These are phyloP conservation scores for Acipenser oxyrinchus DNA, from an alignment of 2,797 vertebrate species.

Conservation along the genomic window DNA sequence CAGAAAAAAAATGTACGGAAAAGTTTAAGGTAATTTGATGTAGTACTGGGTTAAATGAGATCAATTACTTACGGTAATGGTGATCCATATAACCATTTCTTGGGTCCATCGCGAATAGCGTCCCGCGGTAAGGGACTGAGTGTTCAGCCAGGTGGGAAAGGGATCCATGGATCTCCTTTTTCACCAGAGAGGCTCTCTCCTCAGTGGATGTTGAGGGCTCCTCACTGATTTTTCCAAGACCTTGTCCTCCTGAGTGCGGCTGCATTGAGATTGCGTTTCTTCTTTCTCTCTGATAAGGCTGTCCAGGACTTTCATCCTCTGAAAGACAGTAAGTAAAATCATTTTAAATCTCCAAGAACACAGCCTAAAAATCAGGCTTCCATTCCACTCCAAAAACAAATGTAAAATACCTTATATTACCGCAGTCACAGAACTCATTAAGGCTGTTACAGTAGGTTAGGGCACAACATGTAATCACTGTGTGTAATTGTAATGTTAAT, in stretches of 20 bases:
- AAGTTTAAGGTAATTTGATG: no score
- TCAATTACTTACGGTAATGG: constrained; percentile 77
- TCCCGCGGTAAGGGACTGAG: constrained; percentile 81
- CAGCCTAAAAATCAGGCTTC: no score
- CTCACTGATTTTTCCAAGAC: constrained; percentile 74
- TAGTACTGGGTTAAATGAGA: no score
- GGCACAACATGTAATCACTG: no score
- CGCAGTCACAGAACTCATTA: no score
- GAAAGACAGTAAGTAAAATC: constrained; percentile 25
- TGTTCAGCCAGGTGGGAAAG: constrained; percentile 83
- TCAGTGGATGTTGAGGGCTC: constrained; percentile 93
- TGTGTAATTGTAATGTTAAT: no score
- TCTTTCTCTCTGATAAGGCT: constrained; percentile 86
- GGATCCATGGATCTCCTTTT: constrained; percentile 90
- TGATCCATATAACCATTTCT: constrained; percentile 87
- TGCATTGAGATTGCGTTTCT: constrained; percentile 86
- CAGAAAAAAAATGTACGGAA: no score
- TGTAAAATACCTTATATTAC: no score
- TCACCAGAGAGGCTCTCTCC: constrained; percentile 84
- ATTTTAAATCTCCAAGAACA: no score
- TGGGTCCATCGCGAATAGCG: constrained; percentile 89
- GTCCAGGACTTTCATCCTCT: constrained; percentile 89
- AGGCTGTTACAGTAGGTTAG: no score
- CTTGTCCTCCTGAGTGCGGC: constrained; percentile 56
- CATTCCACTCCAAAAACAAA: no score